phyloP scores from a whole-genome alignment of 2,888 invertebrate species.

The Argynnis bischoffii region DNA sequence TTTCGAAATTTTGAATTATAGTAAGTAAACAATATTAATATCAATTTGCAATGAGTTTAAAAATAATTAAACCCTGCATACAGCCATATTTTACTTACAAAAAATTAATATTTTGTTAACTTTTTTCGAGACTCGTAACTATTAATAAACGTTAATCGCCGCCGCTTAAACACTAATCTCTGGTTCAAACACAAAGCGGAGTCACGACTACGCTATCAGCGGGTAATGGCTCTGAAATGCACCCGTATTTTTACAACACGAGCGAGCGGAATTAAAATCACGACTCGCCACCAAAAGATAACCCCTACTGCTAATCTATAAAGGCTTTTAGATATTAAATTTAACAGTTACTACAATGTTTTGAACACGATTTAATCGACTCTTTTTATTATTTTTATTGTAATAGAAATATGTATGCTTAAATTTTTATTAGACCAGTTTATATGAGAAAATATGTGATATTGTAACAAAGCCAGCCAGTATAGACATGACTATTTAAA shows the following conservation, averaged over 20 bases:
- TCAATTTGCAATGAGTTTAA: too few species aligned
- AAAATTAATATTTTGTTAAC: too few species aligned
- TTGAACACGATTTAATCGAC: slow-evolving; percentile 11
- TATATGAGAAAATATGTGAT: not conserved
- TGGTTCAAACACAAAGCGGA: slow-evolving; percentile 24
- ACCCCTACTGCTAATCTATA: slow-evolving; percentile 28
- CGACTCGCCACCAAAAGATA: slow-evolving; percentile 37
- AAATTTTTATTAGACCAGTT: not conserved
- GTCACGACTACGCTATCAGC: slow-evolving; percentile 45
- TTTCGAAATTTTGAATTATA: too few species aligned
- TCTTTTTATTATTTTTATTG: slow-evolving; percentile 7
- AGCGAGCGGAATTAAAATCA: slow-evolving; percentile 45
- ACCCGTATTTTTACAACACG: slow-evolving; percentile 47
- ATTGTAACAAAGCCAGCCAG: too few species aligned
- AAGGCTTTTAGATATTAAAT: slow-evolving; percentile 22
- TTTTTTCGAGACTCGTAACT: not conserved
- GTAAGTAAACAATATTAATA: too few species aligned
- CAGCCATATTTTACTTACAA: too few species aligned
- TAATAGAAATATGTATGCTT: not conserved
- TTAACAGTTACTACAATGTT: slow-evolving; percentile 5
- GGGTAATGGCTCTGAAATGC: slow-evolving; percentile 43
- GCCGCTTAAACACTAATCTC: slow-evolving; percentile 12
- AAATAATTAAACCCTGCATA: too few species aligned
- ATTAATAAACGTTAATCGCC: slow-evolving; percentile 15
- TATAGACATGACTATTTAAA: too few species aligned